Evolutionary conservation across 2,113 vertebrate genomes (phyloP).

Genomic region (Axis porcinus): DNA sequence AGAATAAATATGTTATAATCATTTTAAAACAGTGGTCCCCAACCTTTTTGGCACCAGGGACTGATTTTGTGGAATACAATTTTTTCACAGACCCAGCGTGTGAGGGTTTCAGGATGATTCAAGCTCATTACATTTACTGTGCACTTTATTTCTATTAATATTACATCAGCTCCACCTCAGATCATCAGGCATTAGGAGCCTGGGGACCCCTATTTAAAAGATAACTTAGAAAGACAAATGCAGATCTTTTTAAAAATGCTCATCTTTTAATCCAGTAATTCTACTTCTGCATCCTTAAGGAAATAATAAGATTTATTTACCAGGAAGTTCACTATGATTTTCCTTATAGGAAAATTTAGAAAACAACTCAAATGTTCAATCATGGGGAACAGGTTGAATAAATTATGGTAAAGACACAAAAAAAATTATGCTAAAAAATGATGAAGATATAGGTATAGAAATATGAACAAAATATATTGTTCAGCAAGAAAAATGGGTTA

Average conservation of each 20-base stretch:
- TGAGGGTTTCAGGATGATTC: not conserved
- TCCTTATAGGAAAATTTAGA: constrained; percentile 1
- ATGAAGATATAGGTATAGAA: not conserved
- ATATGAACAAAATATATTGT: not conserved
- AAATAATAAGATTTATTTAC: not conserved
- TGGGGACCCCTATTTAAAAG: not conserved
- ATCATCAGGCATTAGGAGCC: not conserved
- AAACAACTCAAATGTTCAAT: not conserved
- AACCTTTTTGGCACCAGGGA: not conserved
- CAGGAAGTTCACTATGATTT: not conserved
- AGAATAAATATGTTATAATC: not conserved
- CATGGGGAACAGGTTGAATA: not conserved
- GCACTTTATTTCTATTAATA: not conserved
- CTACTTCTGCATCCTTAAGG: not conserved
- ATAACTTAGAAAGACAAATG: constrained; percentile 6
- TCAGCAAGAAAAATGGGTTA: not conserved
- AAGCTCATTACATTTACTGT: not conserved
- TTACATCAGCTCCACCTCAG: not conserved
- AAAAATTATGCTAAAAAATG: not conserved
- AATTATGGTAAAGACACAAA: not conserved
- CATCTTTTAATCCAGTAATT: not conserved
- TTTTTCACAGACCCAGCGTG: not conserved
- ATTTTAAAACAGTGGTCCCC: not conserved
- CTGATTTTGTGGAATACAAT: not conserved
- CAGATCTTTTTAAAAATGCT: not conserved